Conservation (phyloP, 2,888 invertebrate species). For the Leptodirus hochenwartii region DNA sequence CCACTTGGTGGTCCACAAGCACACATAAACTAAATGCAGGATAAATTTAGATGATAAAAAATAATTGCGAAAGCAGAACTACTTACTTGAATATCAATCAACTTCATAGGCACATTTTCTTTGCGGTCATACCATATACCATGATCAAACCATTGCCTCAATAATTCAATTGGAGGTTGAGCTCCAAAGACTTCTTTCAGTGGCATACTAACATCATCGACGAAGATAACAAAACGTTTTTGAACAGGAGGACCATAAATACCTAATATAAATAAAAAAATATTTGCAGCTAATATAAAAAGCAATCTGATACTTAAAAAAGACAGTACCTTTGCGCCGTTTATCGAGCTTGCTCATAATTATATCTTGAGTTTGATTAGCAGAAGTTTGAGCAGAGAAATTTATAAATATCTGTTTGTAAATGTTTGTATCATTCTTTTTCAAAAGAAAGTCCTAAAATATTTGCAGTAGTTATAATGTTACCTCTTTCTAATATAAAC, state of each 20-base stretch:
- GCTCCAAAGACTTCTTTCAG: conserved; percentile 78
- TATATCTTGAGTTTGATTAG: conserved; percentile 86
- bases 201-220: conserved; percentile 95
- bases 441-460: conserved; percentile 56
- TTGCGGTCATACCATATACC: conserved; percentile 80
- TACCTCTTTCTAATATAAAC: neutral
- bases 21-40: conserved; percentile 49
- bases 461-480: conserved; percentile 4
- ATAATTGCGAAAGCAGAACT: too few species aligned
- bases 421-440: conserved; percentile 54
- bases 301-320: neutral
- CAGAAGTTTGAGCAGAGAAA: conserved; percentile 87
- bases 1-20: conserved; percentile 77
- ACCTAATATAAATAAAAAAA: conserved; percentile 28
- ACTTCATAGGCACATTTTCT: conserved; percentile 55
- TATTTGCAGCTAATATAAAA: conserved; percentile 6
- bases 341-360: conserved; percentile 90
- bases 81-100: conserved; percentile 66
- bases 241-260: conserved; percentile 86
- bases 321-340: conserved; percentile 60
- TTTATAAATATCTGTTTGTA: conserved; percentile 78
- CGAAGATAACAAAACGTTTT: conserved; percentile 76
- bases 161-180: conserved; percentile 83
- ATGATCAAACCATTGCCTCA: conserved; percentile 82
- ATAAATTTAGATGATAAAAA: conserved; percentile 1